Percentiles rank a stretch among this genome's conserved stretches.
These are phyloP conservation scores for Autographa pulchrina DNA, from an alignment of 2,888 invertebrate species.

Conservation along the genomic window DNA sequence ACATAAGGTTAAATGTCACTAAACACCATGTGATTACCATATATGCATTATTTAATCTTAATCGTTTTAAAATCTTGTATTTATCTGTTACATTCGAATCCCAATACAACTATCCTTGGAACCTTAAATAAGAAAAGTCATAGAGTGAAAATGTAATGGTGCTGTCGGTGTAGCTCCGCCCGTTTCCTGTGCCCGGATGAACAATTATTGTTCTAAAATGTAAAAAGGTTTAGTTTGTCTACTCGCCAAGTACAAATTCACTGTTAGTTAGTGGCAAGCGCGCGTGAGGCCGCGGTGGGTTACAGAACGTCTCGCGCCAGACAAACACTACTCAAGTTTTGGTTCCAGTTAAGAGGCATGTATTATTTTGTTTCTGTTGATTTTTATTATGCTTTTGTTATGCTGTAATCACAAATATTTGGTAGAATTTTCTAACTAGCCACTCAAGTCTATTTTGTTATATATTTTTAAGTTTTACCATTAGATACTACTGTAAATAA, in stretches of 20 bases:
- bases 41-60: constrained; percentile 38
- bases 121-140: background rate
- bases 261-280: background rate
- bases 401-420: constrained; percentile 84
- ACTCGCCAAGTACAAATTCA: constrained; percentile 23
- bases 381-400: constrained; percentile 84
- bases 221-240: background rate
- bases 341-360: constrained; percentile 70
- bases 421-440: constrained; percentile 82
- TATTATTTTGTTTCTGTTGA: constrained; percentile 84
- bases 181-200: background rate
- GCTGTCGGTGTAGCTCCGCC: background rate
- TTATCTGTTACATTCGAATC: constrained; percentile 11
- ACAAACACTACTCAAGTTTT: constrained; percentile 57
- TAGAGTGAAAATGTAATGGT: background rate
- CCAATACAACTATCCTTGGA: background rate
- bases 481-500: constrained; percentile 82
- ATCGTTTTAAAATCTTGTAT: constrained; percentile 23
- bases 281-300: background rate
- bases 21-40: constrained; percentile 33
- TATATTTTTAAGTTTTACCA: constrained; percentile 88
- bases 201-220: background rate
- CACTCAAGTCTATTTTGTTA: constrained; percentile 86
- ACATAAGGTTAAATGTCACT: constrained; percentile 27
- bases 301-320: constrained; percentile 53